These are phyloP conservation scores for Papilio protenor DNA, from an alignment of 2,888 invertebrate species.

Conservation along the genomic window DNA sequence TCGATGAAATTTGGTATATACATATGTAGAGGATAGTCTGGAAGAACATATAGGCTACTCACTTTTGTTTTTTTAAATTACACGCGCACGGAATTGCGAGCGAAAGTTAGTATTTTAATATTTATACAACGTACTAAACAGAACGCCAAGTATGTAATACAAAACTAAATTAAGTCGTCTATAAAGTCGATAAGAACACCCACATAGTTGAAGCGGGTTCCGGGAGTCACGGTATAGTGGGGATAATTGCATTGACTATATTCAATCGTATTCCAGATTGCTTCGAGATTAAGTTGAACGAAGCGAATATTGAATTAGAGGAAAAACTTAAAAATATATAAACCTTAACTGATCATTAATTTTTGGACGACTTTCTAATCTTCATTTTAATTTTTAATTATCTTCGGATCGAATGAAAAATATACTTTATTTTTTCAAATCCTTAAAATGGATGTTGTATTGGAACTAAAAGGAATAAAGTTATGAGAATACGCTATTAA, in stretches of 20 bases:
- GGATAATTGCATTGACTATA: slow-evolving; percentile 15
- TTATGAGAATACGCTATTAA: too few relatives aligned
- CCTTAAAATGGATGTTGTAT: too few relatives aligned
- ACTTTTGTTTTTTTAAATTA: too few relatives aligned
- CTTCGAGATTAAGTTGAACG: slow-evolving; percentile 7
- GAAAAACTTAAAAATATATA: not conserved
- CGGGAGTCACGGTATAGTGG: not conserved
- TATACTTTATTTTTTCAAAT: too few relatives aligned
- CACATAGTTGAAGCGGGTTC: not conserved
- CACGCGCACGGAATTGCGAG: too few relatives aligned
- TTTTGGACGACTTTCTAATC: not conserved
- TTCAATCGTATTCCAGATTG: slow-evolving; percentile 9
- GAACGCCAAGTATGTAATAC: not conserved
- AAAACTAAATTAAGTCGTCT: not conserved
- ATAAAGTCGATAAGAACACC: slow-evolving; percentile 17
- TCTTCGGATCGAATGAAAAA: too few relatives aligned
- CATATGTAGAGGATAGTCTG: too few relatives aligned
- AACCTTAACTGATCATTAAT: not conserved
- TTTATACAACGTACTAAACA: not conserved
- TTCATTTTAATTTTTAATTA: not conserved
- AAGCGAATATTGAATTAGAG: not conserved
- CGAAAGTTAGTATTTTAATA: not conserved
- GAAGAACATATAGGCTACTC: too few relatives aligned
- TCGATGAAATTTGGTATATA: too few relatives aligned
- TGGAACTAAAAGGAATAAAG: too few relatives aligned